Evolutionary conservation across 64 coral and sea anemone species (phyloP), one percentile per base, ranked within the genome.

Genomic region (Stylophora pistillata): DNA sequence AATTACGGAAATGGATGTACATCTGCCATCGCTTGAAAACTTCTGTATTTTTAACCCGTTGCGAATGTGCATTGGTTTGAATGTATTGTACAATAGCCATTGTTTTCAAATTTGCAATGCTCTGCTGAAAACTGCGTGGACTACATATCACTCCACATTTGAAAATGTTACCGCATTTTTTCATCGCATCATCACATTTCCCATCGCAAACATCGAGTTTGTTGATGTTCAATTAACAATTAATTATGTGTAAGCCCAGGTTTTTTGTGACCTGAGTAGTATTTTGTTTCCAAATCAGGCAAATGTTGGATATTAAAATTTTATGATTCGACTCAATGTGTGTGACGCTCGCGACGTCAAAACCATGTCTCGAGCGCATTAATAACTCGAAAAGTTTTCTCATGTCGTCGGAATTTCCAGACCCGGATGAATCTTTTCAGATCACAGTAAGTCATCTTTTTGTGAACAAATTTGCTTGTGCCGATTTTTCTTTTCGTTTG

Each of bases 241-340:
- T 93, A 88, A 93, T 88, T 93, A 93, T 83, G 62, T 72, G 57
- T 73, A 76, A 88, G 91, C 30, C 71, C 58, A 65, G 77, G 77
- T 56, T 88, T 68, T 88, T 93, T 93, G 86, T 68, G 21, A 33
- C 64, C 58, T 54, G 37, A 82, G 58, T 74, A 86, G 66, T 65
- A 55, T 65, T 89, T 69, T 89, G 86, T 93, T 93, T 93, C 86
- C 31, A 88, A 82, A 83, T 89, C 91, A 93, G 82, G 86, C 33
- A 93, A 93, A 88, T 93, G 78, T 76, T 30, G 57, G 32, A 56
- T 73, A 93, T 93, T 93, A 93, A 93, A 93, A 89, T 93, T 93
- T 93, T 78, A 93, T 93, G 91, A 70, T 25, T n/a, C 21, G 7
- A 25, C 64, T 13, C 58, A 18, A 60, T 21, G 12, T 68, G 64